Percentiles rank a stretch among this genome's conserved stretches.
Evolutionary conservation across 2,113 vertebrate species (phyloP).

Genomic region (Atherinomorus stipes): DNA sequence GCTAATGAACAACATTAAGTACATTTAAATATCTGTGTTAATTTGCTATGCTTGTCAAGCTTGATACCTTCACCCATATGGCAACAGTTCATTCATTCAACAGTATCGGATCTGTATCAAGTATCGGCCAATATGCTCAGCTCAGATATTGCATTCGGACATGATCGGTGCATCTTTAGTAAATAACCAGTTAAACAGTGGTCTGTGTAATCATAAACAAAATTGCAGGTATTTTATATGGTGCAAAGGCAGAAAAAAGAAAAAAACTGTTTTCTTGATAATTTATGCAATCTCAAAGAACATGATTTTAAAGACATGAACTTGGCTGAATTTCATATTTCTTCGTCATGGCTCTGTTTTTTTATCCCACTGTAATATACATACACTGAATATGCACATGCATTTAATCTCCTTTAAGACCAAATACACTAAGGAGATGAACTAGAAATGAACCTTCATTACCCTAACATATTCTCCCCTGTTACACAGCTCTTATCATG

Average conservation of each 20-base stretch:
- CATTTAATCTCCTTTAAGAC: neutral
- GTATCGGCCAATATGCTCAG: too few species aligned
- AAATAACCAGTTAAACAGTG: conserved; percentile 7
- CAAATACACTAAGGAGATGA: conserved; percentile 20
- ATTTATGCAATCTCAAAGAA: neutral
- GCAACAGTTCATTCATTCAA: too few species aligned
- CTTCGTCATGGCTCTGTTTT: neutral
- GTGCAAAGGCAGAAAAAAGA: neutral
- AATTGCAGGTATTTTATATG: neutral
- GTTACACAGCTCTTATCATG: conserved; percentile 63
- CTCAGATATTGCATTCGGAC: too few species aligned
- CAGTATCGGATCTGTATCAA: too few species aligned
- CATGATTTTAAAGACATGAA: neutral
- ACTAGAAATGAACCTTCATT: conserved; percentile 14
- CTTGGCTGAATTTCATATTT: neutral
- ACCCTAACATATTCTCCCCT: conserved; percentile 6
- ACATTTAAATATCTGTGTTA: too few species aligned
- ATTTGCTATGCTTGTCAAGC: too few species aligned
- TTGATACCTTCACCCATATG: too few species aligned
- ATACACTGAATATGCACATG: neutral
- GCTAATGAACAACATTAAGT: too few species aligned
- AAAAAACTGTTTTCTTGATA: neutral
- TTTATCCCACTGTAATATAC: neutral
- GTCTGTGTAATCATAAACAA: conserved; percentile 7
- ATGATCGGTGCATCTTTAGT: too few species aligned